phyloP scores from a whole-genome alignment of 2,888 invertebrate species.

The Oxytorus armatus region DNA sequence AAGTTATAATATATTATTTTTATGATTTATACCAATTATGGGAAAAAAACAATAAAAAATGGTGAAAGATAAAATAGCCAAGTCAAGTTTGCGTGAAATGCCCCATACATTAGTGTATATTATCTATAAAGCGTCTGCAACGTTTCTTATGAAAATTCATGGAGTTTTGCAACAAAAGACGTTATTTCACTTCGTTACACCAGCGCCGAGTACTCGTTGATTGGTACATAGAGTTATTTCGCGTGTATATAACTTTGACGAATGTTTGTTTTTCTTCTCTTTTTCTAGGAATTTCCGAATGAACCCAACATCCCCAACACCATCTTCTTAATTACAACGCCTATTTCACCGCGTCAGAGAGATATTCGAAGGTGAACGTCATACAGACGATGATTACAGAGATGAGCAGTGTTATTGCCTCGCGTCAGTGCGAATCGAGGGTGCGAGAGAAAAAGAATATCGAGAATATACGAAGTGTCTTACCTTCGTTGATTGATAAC shows the following conservation, averaged over 20 bases:
- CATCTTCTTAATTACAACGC: slow-evolving; percentile 33
- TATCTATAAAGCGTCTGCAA: background rate
- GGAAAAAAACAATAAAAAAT: no score
- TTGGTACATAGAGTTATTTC: background rate
- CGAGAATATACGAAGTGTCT: background rate
- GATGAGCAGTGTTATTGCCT: background rate
- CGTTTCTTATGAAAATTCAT: background rate
- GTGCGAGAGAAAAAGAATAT: background rate
- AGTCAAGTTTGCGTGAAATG: no score
- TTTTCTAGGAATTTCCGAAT: background rate
- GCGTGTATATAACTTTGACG: slow-evolving; percentile 2
- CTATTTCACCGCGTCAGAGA: background rate
- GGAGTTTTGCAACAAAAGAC: background rate
- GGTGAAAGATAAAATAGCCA: no score
- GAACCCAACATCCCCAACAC: background rate
- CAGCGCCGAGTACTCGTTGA: slow-evolving; percentile 27
- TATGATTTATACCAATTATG: no score
- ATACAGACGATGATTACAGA: slow-evolving; percentile 31
- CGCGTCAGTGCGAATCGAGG: slow-evolving; percentile 2
- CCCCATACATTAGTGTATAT: no score
- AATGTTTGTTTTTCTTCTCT: no score
- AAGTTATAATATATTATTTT: no score
- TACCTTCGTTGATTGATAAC: background rate
- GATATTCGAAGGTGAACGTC: slow-evolving; percentile 11
- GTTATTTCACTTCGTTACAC: no score